Evolutionary conservation across 2,888 invertebrate genomes (phyloP).

Genomic region (Helleia helle): DNA sequence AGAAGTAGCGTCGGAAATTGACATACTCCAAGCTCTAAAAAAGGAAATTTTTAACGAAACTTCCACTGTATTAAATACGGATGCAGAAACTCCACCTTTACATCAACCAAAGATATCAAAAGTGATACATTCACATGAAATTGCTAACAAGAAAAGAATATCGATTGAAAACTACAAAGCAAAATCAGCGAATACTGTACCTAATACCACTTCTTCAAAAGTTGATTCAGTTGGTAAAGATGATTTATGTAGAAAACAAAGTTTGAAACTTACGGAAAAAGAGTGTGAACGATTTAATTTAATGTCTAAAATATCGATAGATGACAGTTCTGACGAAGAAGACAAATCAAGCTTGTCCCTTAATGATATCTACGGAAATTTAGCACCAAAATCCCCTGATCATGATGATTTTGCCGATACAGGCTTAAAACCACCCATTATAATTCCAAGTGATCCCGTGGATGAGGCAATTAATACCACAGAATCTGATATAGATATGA

Average conservation of each 20-base stretch:
- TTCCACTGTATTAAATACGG: slow-evolving; percentile 35
- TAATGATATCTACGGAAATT: slow-evolving; percentile 37
- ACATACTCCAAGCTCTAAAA: slow-evolving; percentile 61
- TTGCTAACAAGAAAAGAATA: slow-evolving; percentile 53
- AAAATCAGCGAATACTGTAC: slow-evolving; percentile 30
- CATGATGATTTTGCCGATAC: slow-evolving; percentile 32
- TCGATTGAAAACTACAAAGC: slow-evolving; percentile 66
- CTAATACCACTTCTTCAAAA: background rate
- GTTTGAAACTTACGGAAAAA: slow-evolving; percentile 60
- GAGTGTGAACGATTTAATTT: slow-evolving; percentile 64
- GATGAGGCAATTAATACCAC: slow-evolving; percentile 27
- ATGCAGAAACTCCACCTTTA: slow-evolving; percentile 42
- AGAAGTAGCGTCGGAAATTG: slow-evolving; percentile 52
- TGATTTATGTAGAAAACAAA: slow-evolving; percentile 43
- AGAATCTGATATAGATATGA: slow-evolving; percentile 52
- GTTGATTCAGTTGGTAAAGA: slow-evolving; percentile 25
- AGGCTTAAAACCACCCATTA: slow-evolving; percentile 38
- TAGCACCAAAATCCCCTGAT: slow-evolving; percentile 59
- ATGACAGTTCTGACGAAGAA: slow-evolving; percentile 46
- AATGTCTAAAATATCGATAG: slow-evolving; percentile 36
- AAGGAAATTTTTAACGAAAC: slow-evolving; percentile 59
- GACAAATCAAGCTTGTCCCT: slow-evolving; percentile 24
- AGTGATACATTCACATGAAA: slow-evolving; percentile 44
- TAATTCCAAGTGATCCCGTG: slow-evolving; percentile 56
- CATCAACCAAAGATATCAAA: slow-evolving; percentile 60